Base-by-base conservation (phyloP, 2,797 vertebrate species). In the Tenualosa ilisha region DNA sequence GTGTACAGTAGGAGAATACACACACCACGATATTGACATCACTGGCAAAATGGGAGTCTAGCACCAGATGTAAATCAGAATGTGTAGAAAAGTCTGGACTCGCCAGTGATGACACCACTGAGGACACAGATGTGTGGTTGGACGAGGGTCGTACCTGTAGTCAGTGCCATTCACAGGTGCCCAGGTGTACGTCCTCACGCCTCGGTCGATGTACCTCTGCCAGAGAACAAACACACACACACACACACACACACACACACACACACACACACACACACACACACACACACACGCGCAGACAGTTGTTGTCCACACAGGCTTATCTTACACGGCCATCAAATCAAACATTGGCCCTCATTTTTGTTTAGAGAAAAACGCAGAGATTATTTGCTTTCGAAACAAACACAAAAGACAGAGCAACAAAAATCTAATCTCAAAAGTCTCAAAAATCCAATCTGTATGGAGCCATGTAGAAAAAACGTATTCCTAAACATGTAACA, bases 201-300 rank as follows among this genome's bases (percentile, higher is more conserved):
- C 98, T 94, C 96, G 96, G 90, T 99, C 98, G 90, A 99, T 99
- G 86, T 99, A 99, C 87, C 97, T 95, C 98, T 99, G 94, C n/a
- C 91, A 95, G 87, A 86, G 65, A 88, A 51, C 22, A 91, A 9
- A 11, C 13, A 83, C 49, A 82, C n/a, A 82, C 17, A 54, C 59
- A 61, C 56, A 61, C 56, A 61, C 56, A 61, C 56, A 61, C 56
- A n/a, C 56, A 17, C 56, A 61, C 20, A 8, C 56, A n/a, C 20
- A 22, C 56, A n/a, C 20, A 2, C 31, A 56, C 37, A 68, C 24
- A n/a, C 63, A 81, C 53, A 81, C 75, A 56, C 54, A 56, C 12
- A 56, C 20, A 56, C 54, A 56, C 54, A 56, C 54, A 56, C 54
- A 56, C 61, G 24, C n/a, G 56, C 53, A 81, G 9, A 81, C 40